These are phyloP conservation scores for Macquaria ambigua DNA, from an alignment of 2,113 vertebrate genomes.

Conservation along the genomic window DNA sequence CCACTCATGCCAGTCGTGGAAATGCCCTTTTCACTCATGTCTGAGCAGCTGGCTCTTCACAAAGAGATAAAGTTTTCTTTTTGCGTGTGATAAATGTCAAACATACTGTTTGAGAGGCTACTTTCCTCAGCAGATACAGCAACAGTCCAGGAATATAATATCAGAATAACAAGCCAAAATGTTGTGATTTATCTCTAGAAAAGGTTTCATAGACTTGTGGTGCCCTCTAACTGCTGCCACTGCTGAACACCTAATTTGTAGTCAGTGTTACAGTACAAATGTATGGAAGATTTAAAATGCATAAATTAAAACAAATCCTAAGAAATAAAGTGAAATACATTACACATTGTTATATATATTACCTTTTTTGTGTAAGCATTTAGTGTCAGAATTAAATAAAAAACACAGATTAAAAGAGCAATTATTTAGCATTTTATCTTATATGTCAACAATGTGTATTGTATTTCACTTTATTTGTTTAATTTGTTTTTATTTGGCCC, in stretches of 20 bases:
- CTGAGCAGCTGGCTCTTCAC: neutral
- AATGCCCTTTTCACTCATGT: slow-evolving; percentile 18
- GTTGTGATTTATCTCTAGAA: neutral
- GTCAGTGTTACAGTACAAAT: neutral
- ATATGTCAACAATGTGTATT: neutral
- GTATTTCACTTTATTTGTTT: neutral
- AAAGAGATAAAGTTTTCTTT: slow-evolving; percentile 5
- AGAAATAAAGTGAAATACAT: neutral
- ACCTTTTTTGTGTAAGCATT: neutral
- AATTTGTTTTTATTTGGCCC: neutral
- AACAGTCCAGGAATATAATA: neutral
- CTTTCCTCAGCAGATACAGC: slow-evolving; percentile 2
- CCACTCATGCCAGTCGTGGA: neutral
- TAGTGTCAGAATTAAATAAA: neutral
- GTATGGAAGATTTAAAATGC: neutral
- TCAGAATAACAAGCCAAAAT: neutral
- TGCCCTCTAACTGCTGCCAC: neutral
- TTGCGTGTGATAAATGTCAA: slow-evolving; percentile 19
- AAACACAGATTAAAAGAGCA: neutral
- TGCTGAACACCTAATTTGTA: neutral
- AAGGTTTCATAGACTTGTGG: neutral
- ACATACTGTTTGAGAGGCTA: neutral
- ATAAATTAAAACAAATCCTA: neutral
- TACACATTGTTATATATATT: neutral
- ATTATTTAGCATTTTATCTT: neutral